Base-by-base conservation (phyloP, 2,797 vertebrate species). In the Hydrophis major region DNA sequence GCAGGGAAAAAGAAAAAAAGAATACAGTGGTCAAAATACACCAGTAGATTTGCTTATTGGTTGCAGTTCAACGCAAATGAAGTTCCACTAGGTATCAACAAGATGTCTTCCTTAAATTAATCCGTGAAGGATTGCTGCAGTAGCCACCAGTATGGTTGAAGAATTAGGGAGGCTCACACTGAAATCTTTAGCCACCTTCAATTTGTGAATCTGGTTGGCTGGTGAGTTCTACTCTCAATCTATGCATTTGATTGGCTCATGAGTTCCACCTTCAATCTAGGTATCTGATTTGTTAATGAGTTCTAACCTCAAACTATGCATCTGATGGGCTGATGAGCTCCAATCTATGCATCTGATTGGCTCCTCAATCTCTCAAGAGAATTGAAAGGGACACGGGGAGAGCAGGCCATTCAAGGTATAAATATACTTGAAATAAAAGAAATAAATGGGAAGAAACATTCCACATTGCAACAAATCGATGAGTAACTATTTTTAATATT, bases 1-100 rank as follows among this genome's bases (percentile, higher is more conserved):
- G 10, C 88, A 57, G 91, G 57, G 12, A 27, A 61, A 61, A 25
- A 53, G 8, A 11, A 63, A 28, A 7, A 69, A 53, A 96, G 56
- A 96, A 89, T 66, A 87, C 16, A 98, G 98, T 20, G n/a, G 4
- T 50, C 32, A 53, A 37, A 0, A 4, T 90, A 11, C 4, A 18
- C 22, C 16, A 8, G 8, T 5, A 6, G 47, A 61, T 18, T 60
- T 37, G 32, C 22, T 50, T 16, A 32, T 53, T n/a, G 28, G 13
- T 2, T 37, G 10, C 7, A 10, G 12, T 18, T 16, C 42, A 60
- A 18, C 4, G 7, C 69, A 61, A 89, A 53, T n/a, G 14, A 61
- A 28, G 37, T 25, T 0, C 25, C 37, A 42, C 13, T 56, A 8
- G 6, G 37, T 1, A 13, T 22, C n/a, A 88, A 88, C 1, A 1